Evolutionary conservation across 1,140 invertebrate species (phyloP), one percentile per base, ranked within the genome.

Genomic region (Melipona quadrifasciata): DNA sequence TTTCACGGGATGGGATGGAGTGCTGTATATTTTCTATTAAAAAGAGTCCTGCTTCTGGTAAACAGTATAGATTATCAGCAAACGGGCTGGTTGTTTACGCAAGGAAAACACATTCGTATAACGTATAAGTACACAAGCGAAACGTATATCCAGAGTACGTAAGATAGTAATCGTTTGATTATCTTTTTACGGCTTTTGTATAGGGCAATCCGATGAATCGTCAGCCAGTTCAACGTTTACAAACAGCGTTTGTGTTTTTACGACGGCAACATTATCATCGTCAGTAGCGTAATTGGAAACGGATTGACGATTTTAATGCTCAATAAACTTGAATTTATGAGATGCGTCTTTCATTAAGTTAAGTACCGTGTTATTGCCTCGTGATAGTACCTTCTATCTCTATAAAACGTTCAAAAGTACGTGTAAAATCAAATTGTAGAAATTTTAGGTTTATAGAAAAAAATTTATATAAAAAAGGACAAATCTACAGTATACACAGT

Each of bases 21-120:
- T 17, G 2, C 39, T 39, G 27, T 72, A 47, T 47, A 47, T 47
- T 47, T 47, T 72, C n/a, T 27, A 8, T 51, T 51, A 27, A 53
- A 24, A 51, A 71, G 21, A 72, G 47, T 27, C 10, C 47, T 76
- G 24, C 24, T 76, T 51, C 34, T 39, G 39, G 17, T 51, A 58
- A 61, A 61, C 17, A 64, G 34, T 76, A 47, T 76, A 64, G 21
- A 11, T 76, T 24, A 64, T 76, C 57, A 76, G n/a, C 27, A 76
- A 76, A 76, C 34, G 64, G 17, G 27, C 11, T 27, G 5, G 17
- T 19, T 58, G 57, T 76, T 76, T 64, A 76, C 39, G 5, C 16
- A n/a, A 64, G 14, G 34, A 27, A 64, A 64, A 76, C 58, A 31
- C 27, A 47, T 61, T 76, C 39, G 12, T 27, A 19, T 27, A 64